Base-by-base conservation (phyloP, 2,888 invertebrate species). In the Dysmachus trigonus region DNA sequence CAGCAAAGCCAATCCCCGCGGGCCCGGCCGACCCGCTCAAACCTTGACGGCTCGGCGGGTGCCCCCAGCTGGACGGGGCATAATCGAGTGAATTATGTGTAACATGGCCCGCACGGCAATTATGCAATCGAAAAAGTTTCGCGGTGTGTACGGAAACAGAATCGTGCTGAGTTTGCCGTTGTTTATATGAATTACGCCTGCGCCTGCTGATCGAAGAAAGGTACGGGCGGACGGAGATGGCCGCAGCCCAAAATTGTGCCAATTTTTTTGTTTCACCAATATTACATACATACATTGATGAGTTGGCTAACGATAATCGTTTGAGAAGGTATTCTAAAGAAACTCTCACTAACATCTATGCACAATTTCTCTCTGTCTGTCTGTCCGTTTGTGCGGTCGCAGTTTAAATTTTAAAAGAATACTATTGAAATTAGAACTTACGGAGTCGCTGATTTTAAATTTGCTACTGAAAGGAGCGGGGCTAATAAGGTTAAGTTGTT, bases 41-140 rank as follows among this genome's bases (percentile, higher is more conserved):
- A 62, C 62, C 62, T 62, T 62, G 22, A 27, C 62, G 27, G 62
- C 62, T 2, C 62, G 62, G 62, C 62, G 62, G 62, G 62, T 62
- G 62, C 62, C 27, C 15, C 47, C 73, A 73, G 73, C 73, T 31
- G 73, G 73, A 73, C 73, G 33, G 22, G 33, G n/a, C 73, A 73
- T 73, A 73, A 31, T 73, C 73, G 73, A 31, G 10, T 73, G 73
- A 73, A 73, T 73, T 73, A 73, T 73, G 73, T 73, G 73, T 73
- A 73, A 73, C 73, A 73, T 73, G 33, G 33, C 7, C 73, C 73
- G 31, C 30, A 15, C 33, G 15, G 73, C 33, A 73, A 73, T 73
- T 73, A 73, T 73, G 73, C n/a, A 73, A 73, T 73, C 73, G 73
- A 33, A 31, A 72, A 73, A 73, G 73, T 33, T 73, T 73, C n/a